These are phyloP conservation scores for Arenaria interpres DNA, from an alignment of 2,113 vertebrate species.

Conservation along the genomic window DNA sequence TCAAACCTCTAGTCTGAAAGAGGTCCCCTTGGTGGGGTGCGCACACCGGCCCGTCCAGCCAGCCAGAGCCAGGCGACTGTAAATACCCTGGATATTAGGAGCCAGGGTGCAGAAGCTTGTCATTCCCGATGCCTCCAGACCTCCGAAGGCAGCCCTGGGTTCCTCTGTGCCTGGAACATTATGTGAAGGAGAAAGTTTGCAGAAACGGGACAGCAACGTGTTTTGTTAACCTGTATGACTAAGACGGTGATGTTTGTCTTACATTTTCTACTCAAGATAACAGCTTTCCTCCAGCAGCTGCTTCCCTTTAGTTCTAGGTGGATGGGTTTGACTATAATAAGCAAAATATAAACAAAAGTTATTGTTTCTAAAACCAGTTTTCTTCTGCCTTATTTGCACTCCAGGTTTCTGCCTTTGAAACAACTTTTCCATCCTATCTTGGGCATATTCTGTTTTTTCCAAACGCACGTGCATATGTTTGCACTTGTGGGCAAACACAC, in stretches of 20 bases:
- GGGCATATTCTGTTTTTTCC: not conserved
- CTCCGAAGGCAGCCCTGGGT: not conserved
- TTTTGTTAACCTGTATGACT: not conserved
- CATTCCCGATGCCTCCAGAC: not conserved
- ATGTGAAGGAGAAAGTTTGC: not conserved
- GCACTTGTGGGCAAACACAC: not conserved
- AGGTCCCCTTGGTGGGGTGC: fast-evolving
- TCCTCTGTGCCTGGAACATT: not conserved
- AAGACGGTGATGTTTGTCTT: not conserved
- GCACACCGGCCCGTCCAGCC: not conserved
- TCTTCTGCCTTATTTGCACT: not conserved
- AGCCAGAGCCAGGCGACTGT: not conserved
- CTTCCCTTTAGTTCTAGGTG: not conserved
- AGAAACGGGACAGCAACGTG: not conserved
- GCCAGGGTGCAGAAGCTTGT: not conserved
- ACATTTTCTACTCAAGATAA: not conserved
- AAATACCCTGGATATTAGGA: fast-evolving
- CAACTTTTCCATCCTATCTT: not conserved
- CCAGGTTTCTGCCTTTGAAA: not conserved
- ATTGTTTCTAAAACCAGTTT: not conserved
- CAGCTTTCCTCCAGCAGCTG: not conserved
- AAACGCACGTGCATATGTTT: not conserved
- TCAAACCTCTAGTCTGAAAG: not conserved
- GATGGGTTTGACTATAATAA: not conserved
- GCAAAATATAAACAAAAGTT: not conserved